Conservation (phyloP, 2,797 vertebrate species). For the Dermochelys coriacea region DNA sequence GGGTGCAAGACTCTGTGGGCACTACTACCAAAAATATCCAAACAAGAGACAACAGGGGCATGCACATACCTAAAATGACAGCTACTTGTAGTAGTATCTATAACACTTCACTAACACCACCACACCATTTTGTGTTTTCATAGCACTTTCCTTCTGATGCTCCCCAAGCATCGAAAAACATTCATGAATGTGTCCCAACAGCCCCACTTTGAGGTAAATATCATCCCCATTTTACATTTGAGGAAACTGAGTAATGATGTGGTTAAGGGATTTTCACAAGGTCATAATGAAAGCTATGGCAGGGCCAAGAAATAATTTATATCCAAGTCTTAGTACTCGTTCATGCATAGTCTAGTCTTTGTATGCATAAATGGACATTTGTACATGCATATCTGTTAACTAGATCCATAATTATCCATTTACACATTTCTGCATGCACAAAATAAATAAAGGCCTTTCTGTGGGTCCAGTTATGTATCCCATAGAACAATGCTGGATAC, state of each 20-base stretch:
- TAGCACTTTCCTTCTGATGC: background rate
- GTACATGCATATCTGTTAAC: background rate
- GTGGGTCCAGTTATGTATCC: background rate
- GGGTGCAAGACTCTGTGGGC: too few relatives aligned
- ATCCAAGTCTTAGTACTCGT: background rate
- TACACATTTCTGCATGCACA: background rate
- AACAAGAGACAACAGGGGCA: too few relatives aligned
- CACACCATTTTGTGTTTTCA: background rate
- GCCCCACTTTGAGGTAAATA: background rate
- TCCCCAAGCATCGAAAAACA: background rate
- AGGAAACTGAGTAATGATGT: fast-evolving
- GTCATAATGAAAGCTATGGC: fast-evolving
- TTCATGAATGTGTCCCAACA: background rate
- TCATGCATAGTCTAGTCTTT: background rate
- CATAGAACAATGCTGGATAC: background rate
- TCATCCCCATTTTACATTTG: background rate
- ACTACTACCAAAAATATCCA: too few relatives aligned
- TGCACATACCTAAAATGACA: too few relatives aligned
- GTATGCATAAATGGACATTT: background rate
- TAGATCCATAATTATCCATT: background rate
- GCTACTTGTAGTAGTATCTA: background rate
- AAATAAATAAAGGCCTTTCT: background rate
- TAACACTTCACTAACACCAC: background rate
- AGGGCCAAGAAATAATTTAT: fast-evolving
- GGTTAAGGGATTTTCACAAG: background rate